A percentile compares a stretch with the other conserved stretches of the same genome.
Conservation (phyloP, 1,140 invertebrate genomes). For the Monomorium pharaonis region DNA sequence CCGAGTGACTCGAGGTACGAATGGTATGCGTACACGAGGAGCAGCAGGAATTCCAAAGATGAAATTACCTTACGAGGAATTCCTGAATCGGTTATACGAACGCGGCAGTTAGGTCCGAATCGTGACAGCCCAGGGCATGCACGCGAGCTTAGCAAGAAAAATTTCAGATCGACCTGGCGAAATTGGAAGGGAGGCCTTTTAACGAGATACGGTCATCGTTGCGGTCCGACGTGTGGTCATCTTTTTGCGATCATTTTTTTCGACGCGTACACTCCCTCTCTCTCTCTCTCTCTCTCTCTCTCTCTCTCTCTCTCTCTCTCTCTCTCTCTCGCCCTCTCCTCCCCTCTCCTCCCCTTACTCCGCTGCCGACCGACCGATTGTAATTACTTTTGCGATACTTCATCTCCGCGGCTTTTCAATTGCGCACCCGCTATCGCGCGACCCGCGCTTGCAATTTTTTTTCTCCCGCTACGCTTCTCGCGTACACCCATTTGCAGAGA, state of each 20-base stretch:
- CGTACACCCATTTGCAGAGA: slow-evolving; percentile 41
- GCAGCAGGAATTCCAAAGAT: slow-evolving; percentile 81
- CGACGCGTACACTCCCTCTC: slow-evolving; percentile 23
- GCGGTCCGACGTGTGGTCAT: slow-evolving; percentile 68
- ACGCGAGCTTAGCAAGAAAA: slow-evolving; percentile 84
- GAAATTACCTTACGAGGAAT: slow-evolving; percentile 84
- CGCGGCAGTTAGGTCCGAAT: slow-evolving; percentile 83
- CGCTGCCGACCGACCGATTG: slow-evolving; percentile 31
- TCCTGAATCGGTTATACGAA: slow-evolving; percentile 83
- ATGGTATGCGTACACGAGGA: slow-evolving; percentile 52
- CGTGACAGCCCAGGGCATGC: slow-evolving; percentile 85
- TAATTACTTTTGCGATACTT: slow-evolving; percentile 58
- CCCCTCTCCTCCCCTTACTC: not conserved
- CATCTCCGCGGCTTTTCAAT: slow-evolving; percentile 56
- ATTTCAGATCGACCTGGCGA: slow-evolving; percentile 85
- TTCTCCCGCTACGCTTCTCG: slow-evolving; percentile 17
- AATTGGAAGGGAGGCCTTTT: slow-evolving; percentile 82
- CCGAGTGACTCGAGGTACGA: slow-evolving; percentile 28
- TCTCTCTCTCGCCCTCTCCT: not conserved
- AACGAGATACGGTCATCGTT: slow-evolving; percentile 80
- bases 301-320: not conserved
- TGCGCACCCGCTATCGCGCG: slow-evolving; percentile 52
- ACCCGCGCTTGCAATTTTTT: slow-evolving; percentile 44
- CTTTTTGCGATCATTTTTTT: slow-evolving; percentile 60
- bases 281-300: not conserved